Conservation (phyloP, 2,888 invertebrate species). For the Agrochola litura region DNA sequence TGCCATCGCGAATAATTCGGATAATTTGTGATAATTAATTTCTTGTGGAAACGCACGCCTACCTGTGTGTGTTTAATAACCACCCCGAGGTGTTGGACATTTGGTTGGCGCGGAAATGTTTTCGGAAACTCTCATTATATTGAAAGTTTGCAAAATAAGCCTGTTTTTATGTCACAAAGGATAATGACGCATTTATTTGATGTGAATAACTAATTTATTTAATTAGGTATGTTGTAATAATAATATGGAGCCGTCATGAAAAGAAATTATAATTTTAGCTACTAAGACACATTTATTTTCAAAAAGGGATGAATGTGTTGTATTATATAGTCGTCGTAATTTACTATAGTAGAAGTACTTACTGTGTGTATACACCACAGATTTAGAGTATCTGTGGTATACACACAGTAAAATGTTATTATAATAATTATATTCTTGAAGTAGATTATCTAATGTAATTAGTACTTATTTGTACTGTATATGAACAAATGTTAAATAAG, state of each 20-base stretch:
- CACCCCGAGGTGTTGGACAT: conserved; percentile 81
- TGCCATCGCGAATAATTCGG: conserved; percentile 57
- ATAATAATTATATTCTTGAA: background rate
- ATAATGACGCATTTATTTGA: conserved; percentile 54
- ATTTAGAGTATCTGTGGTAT: too few species aligned
- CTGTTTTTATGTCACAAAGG: conserved; percentile 55
- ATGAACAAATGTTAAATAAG: too few species aligned
- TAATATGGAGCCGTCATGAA: conserved; percentile 12
- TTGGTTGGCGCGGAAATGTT: conserved; percentile 76
- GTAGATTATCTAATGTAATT: background rate
- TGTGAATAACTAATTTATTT: conserved; percentile 60
- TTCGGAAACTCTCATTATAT: conserved; percentile 63
- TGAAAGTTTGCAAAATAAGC: conserved; percentile 62
- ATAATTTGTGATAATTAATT: conserved; percentile 72
- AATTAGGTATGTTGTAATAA: conserved; percentile 35
- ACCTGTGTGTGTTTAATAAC: conserved; percentile 68
- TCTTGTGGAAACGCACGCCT: conserved; percentile 66
- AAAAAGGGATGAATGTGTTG: background rate
- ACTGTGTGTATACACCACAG: too few species aligned
- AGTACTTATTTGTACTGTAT: too few species aligned
- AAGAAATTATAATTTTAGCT: conserved; percentile 6
- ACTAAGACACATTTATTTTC: conserved; percentile 8
- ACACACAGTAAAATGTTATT: background rate
- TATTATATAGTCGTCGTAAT: background rate
- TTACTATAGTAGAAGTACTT: background rate